A percentile compares a stretch with the other conserved stretches of the same genome.
These are phyloP conservation scores for Tauraco hartlaubi DNA, from an alignment of 2,797 vertebrate species.

Conservation along the genomic window DNA sequence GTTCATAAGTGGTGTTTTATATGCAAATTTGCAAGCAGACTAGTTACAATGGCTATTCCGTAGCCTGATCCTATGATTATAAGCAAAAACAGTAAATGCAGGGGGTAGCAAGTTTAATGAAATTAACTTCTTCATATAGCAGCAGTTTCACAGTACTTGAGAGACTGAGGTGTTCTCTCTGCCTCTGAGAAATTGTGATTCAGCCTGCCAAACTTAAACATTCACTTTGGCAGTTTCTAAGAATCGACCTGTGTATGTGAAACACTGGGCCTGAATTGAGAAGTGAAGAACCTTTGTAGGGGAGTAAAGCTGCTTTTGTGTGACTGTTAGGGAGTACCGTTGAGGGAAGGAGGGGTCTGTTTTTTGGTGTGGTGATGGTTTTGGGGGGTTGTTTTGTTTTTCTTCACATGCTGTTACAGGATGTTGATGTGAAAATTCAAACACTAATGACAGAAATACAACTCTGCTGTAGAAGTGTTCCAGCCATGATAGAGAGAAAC, in stretches of 20 bases:
- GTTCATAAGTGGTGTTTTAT: not conserved
- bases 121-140: not conserved
- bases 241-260: not conserved
- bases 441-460: not conserved
- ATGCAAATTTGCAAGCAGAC: not conserved
- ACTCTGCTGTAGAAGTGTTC: not conserved
- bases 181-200: not conserved
- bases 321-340: not conserved
- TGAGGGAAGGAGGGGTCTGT: accelerated
- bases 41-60: not conserved
- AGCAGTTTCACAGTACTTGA: not conserved
- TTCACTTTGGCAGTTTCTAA: not conserved
- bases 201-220: not conserved
- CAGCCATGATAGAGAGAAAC: not conserved
- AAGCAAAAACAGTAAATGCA: not conserved
- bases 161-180: not conserved
- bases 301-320: not conserved
- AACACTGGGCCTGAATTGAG: not conserved
- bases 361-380: not conserved
- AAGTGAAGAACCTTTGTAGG: not conserved
- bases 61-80: not conserved
- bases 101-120: not conserved
- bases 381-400: not conserved
- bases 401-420: not conserved
- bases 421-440: not conserved